phyloP scores from a whole-genome alignment of 92 coral and sea anemone species.

The Paramuricea clavata region DNA sequence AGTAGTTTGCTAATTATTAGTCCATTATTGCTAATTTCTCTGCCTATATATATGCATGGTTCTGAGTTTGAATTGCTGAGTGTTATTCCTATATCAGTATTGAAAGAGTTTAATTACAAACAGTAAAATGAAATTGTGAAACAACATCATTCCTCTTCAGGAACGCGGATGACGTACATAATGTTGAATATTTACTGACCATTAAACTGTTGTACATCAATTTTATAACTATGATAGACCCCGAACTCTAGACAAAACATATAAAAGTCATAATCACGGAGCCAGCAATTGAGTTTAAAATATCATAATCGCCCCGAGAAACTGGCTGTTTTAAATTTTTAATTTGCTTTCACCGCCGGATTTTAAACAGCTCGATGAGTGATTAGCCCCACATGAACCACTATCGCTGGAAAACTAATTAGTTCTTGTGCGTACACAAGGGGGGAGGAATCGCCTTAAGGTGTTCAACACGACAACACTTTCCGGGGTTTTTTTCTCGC shows the following conservation, averaged over 20 bases:
- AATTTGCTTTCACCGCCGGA: constrained; percentile 39
- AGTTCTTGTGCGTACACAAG: not conserved
- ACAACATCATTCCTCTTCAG: not conserved
- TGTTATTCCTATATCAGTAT: not conserved
- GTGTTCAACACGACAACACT: not conserved
- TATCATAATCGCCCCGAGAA: not conserved
- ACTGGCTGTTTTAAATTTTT: constrained; percentile 25
- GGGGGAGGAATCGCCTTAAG: not conserved
- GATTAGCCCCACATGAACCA: constrained; percentile 7
- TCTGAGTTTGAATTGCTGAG: too few relatives aligned
- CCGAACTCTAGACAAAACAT: constrained; percentile 2
- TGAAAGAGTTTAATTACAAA: not conserved
- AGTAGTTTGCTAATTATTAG: too few relatives aligned
- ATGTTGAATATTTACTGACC: not conserved
- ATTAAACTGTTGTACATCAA: not conserved
- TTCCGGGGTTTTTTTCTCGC: not conserved
- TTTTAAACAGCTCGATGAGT: constrained; percentile 48
- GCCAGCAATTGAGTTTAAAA: not conserved
- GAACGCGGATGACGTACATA: not conserved
- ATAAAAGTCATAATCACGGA: not conserved
- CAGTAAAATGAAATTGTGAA: not conserved
- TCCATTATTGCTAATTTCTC: too few relatives aligned
- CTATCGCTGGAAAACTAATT: not conserved
- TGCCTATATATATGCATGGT: too few relatives aligned
- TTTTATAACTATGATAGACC: not conserved